Percentiles rank a stretch among this genome's conserved stretches.
These are phyloP conservation scores for Eupithecia exiguata DNA, from an alignment of 2,888 invertebrate genomes.

Conservation along the genomic window DNA sequence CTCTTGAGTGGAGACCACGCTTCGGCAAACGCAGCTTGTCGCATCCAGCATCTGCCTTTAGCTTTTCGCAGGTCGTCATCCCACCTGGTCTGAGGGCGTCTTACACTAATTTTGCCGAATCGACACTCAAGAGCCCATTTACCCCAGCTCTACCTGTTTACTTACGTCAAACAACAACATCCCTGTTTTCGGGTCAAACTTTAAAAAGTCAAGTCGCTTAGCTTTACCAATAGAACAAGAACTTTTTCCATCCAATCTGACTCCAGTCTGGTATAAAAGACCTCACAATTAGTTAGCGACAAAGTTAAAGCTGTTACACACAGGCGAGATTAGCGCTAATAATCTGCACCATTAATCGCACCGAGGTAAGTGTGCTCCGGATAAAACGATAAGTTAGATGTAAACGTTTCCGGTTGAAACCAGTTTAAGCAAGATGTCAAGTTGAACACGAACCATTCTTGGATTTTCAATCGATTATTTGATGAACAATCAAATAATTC, in stretches of 20 bases:
- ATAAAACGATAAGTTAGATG: background rate
- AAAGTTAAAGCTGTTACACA: constrained; percentile 30
- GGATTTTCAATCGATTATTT: too few relatives aligned
- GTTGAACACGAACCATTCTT: background rate
- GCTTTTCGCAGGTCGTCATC: too few relatives aligned
- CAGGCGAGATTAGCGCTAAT: constrained; percentile 26
- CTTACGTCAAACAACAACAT: too few relatives aligned
- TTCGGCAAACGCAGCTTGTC: too few relatives aligned
- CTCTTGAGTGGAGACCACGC: too few relatives aligned
- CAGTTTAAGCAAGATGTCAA: background rate
- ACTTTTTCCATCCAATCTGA: background rate
- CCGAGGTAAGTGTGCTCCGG: constrained; percentile 3
- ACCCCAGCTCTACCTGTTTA: too few relatives aligned
- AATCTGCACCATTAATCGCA: constrained; percentile 25
- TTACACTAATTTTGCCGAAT: too few relatives aligned
- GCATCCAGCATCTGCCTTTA: too few relatives aligned
- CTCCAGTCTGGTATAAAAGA: constrained; percentile 11
- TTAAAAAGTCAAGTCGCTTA: background rate
- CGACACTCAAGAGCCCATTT: too few relatives aligned
- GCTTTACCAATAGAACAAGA: background rate
- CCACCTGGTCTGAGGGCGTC: too few relatives aligned
- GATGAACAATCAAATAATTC: too few relatives aligned
- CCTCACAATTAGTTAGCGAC: constrained; percentile 29
- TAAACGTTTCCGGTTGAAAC: background rate
- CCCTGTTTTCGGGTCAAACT: background rate